Percentiles rank a stretch among this genome's conserved stretches.
Conservation (phyloP, 2,888 invertebrate genomes). For the Mimumesa dahlbomi region DNA sequence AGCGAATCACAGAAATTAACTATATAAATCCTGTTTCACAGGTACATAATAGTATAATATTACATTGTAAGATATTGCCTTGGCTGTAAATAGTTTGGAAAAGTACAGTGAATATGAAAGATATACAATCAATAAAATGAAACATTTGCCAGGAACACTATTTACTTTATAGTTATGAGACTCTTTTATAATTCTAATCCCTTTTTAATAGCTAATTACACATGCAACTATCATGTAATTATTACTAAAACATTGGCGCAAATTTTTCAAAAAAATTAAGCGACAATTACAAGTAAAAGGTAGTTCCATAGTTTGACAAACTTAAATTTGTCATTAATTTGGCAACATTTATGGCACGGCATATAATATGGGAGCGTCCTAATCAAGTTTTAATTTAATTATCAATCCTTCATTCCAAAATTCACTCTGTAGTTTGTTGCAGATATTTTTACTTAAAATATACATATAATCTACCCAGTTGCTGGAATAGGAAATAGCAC, state of each 20-base stretch:
- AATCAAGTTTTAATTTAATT: conserved; percentile 37
- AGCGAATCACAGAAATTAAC: conserved; percentile 5
- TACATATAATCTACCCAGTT: background rate
- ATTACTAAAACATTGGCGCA: conserved; percentile 5
- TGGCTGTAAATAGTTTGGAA: conserved; percentile 15
- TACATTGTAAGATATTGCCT: conserved; percentile 10
- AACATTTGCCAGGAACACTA: background rate
- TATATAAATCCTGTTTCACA: conserved; percentile 6
- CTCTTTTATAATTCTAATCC: conserved; percentile 1
- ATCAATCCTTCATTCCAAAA: conserved; percentile 12
- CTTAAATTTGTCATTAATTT: conserved; percentile 35
- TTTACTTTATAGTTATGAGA: background rate
- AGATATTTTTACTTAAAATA: conserved; percentile 4
- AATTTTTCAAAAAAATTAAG: conserved; percentile 8
- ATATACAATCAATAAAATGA: conserved; percentile 1
- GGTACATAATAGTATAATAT: conserved; percentile 9
- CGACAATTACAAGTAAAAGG: conserved; percentile 17
- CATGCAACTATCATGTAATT: conserved; percentile 19
- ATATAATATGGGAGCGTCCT: conserved; percentile 66
- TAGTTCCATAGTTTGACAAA: conserved; percentile 15
- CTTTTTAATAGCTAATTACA: conserved; percentile 11
- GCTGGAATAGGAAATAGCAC: background rate
- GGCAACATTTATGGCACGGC: conserved; percentile 69
- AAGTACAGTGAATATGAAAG: conserved; percentile 1
- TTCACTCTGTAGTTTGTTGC: conserved; percentile 32